phyloP scores from a whole-genome alignment of 35 echinoderm and acorn worm species.

The Lytechinus pictus region DNA sequence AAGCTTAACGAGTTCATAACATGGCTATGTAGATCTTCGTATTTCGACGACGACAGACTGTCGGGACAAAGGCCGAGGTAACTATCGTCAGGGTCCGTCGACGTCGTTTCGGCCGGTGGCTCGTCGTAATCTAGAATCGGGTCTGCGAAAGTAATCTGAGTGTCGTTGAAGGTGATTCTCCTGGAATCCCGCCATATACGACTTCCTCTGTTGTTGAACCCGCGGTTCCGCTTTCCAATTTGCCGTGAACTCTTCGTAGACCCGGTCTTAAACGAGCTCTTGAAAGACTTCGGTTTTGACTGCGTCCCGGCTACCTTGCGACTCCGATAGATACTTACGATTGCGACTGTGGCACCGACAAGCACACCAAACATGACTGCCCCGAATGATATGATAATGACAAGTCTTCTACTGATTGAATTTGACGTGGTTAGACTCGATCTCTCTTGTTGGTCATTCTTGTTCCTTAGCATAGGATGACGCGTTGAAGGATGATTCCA shows the following conservation, averaged over 20 bases:
- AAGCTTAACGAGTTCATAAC: constrained; percentile 35
- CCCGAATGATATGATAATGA: constrained; percentile 34
- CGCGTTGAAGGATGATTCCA: neutral
- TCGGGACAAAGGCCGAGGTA: constrained; percentile 44
- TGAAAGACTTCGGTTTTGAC: constrained; percentile 36
- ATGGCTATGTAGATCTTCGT: constrained; percentile 28
- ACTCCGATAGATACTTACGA: constrained; percentile 30
- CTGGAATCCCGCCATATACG: neutral
- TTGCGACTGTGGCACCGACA: constrained; percentile 21
- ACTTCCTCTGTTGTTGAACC: neutral
- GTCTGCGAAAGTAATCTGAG: constrained; percentile 49
- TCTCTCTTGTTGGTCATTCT: neutral
- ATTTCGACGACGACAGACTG: constrained; percentile 43
- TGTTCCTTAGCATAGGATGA: neutral
- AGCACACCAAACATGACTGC: constrained; percentile 28
- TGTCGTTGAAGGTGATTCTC: constrained; percentile 51
- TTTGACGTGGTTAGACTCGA: neutral
- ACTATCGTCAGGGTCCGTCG: constrained; percentile 38
- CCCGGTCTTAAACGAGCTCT: constrained; percentile 28
- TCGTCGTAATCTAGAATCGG: constrained; percentile 31
- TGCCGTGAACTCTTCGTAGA: neutral
- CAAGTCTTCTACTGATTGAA: constrained; percentile 1
- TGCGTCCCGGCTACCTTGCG: constrained; percentile 27
- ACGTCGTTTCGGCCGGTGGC: neutral
- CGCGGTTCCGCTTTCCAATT: neutral